These are phyloP conservation scores for Cephalopholis sonnerati DNA, from an alignment of 2,113 vertebrate species.

Conservation along the genomic window DNA sequence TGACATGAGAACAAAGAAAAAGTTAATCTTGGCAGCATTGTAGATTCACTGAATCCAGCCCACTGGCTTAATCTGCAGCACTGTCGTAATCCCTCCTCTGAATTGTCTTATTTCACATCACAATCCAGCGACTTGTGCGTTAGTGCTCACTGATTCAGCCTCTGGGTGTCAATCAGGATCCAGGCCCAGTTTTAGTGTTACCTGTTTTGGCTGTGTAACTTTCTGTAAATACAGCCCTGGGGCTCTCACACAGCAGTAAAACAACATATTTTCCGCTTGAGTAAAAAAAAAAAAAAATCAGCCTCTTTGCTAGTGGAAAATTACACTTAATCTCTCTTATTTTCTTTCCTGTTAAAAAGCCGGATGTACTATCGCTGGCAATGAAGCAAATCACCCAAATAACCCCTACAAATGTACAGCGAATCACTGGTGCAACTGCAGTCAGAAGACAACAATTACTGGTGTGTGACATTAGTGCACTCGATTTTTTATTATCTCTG, in stretches of 20 bases:
- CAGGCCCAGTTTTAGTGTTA: neutral
- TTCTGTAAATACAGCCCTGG: neutral
- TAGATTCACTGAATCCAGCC: neutral
- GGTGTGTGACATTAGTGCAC: neutral
- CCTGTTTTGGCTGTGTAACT: neutral
- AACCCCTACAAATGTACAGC: neutral
- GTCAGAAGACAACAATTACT: slow-evolving; percentile 15
- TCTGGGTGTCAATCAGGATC: neutral
- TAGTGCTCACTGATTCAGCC: too few relatives aligned
- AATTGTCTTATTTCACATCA: neutral
- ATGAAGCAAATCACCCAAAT: neutral
- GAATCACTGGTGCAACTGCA: neutral
- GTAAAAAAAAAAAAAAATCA: neutral
- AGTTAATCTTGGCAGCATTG: neutral
- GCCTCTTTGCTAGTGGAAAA: neutral
- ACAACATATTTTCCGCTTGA: slow-evolving; percentile 3
- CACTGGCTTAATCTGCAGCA: slow-evolving; percentile 17
- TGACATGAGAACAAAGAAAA: slow-evolving; percentile 10
- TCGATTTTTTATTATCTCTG: neutral
- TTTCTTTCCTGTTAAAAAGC: neutral
- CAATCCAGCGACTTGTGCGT: neutral
- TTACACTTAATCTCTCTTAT: slow-evolving; percentile 9
- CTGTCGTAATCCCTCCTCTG: slow-evolving; percentile 5
- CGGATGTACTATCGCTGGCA: neutral
- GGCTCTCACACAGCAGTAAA: neutral